These are phyloP conservation scores for Mycetomoellerius zeteki DNA, from an alignment of 1,140 invertebrate species.

Conservation along the genomic window DNA sequence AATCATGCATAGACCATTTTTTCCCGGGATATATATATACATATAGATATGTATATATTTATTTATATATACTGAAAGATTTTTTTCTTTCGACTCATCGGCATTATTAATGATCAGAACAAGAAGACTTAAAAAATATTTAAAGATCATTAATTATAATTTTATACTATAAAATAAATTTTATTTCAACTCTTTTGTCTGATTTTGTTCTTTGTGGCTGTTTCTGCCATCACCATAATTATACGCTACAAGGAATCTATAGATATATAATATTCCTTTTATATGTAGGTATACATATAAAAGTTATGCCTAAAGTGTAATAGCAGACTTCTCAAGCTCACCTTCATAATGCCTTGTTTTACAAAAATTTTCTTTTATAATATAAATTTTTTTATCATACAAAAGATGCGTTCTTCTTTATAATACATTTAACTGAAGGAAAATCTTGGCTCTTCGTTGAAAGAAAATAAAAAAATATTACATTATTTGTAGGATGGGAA, in stretches of 20 bases:
- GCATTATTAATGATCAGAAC: background rate
- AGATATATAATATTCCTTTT: background rate
- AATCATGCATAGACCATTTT: no score
- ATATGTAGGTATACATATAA: constrained; percentile 4
- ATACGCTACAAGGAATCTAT: background rate
- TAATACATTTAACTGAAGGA: constrained; percentile 1
- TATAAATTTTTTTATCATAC: background rate
- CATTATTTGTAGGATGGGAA: background rate
- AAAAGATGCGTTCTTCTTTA: constrained; percentile 13
- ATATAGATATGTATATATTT: no score
- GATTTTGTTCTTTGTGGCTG: no score
- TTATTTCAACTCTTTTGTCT: constrained; percentile 27
- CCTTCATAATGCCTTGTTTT: constrained; percentile 22
- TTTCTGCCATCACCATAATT: background rate
- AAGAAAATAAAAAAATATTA: constrained; percentile 10
- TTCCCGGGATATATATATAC: no score
- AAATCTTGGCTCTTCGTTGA: background rate
- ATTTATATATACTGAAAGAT: constrained; percentile 10
- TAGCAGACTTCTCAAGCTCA: constrained; percentile 28
- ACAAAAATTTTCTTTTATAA: constrained; percentile 43
- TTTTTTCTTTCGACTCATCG: background rate
- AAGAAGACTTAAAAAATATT: background rate
- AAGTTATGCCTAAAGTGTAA: constrained; percentile 10
- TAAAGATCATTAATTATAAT: background rate
- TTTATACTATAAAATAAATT: background rate